Evolutionary conservation across 2,797 vertebrate genomes (phyloP).

Genomic region (Taeniopygia guttata): DNA sequence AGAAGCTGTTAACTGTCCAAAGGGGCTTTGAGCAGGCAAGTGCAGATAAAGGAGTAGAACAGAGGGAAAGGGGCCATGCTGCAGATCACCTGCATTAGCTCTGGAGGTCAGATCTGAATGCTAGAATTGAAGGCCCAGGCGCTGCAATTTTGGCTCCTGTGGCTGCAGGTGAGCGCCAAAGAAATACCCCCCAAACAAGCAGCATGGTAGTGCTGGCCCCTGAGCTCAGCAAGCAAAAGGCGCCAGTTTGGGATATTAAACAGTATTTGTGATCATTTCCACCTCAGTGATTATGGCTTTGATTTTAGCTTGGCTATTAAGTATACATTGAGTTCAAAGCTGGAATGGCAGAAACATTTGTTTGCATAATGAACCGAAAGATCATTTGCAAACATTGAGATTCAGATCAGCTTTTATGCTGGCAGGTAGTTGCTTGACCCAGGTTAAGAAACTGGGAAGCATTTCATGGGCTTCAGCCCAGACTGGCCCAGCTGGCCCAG

Average conservation of each 20-base stretch:
- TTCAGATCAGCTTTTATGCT: not conserved
- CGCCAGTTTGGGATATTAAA: not conserved
- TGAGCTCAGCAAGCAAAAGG: not conserved
- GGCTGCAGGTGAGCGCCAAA: not conserved
- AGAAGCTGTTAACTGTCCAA: not conserved
- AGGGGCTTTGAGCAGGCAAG: not conserved
- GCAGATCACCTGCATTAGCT: rapidly evolving
- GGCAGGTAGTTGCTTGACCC: not conserved
- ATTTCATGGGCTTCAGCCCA: not conserved
- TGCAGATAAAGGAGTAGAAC: rapidly evolving
- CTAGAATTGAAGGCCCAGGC: not conserved
- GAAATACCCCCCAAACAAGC: not conserved
- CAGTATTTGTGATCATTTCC: not conserved
- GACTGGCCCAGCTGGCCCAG: not conserved
- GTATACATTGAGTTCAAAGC: not conserved
- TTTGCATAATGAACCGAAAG: not conserved
- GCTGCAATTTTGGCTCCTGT: not conserved
- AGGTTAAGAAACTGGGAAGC: not conserved
- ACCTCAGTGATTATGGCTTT: not conserved
- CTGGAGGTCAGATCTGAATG: not conserved
- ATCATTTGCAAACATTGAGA: not conserved
- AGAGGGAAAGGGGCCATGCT: not conserved
- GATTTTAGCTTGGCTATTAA: not conserved
- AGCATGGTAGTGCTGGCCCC: not conserved
- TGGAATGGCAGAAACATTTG: not conserved